phyloP scores from a whole-genome alignment of 2,888 invertebrate genomes.

The Nysson spinosus region DNA sequence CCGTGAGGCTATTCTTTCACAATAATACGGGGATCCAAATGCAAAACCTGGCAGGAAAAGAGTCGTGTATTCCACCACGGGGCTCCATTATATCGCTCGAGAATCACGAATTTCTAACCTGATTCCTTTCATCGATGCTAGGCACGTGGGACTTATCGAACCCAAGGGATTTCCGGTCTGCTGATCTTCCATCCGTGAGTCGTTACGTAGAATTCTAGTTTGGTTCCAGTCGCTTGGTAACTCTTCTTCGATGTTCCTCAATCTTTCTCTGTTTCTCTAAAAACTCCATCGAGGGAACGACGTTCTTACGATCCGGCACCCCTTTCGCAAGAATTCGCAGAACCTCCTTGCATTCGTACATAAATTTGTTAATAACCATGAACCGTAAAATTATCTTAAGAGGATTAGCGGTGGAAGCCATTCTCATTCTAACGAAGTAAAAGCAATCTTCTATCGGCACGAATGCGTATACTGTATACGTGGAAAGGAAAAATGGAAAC shows the following conservation, averaged over 20 bases:
- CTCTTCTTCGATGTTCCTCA: conserved; percentile 25
- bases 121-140: conserved; percentile 56
- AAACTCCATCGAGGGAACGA: no score
- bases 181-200: conserved; percentile 47
- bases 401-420: no score
- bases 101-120: conserved; percentile 54
- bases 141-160: conserved; percentile 53
- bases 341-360: no score
- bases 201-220: conserved; percentile 62
- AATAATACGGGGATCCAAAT: conserved; percentile 29
- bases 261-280: conserved; percentile 10
- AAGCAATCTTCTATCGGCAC: no score
- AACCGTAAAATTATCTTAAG: no score
- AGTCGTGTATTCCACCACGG: conserved; percentile 22
- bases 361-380: no score
- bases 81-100: conserved; percentile 40
- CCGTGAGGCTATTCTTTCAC: conserved; percentile 34
- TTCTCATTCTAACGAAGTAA: no score
- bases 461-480: no score
- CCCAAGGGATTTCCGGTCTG: conserved; percentile 61
- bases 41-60: conserved; percentile 17
- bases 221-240: conserved; percentile 65
- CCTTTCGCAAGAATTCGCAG: no score
- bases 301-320: no score
- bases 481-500: no score